These are phyloP conservation scores for Heliconius sara DNA, from an alignment of 2,888 invertebrate genomes.

Conservation along the genomic window DNA sequence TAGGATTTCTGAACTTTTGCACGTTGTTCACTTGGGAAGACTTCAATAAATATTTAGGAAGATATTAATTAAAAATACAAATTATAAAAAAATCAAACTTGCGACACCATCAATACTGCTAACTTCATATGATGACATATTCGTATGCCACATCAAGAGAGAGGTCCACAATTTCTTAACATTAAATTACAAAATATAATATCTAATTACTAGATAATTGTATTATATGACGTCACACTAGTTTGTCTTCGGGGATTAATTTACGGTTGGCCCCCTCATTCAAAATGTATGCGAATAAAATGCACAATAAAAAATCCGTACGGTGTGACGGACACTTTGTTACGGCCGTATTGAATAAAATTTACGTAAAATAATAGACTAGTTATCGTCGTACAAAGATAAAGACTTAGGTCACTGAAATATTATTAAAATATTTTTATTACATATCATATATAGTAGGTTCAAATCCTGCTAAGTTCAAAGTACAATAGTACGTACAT, in stretches of 20 bases:
- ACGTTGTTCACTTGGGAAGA: too few species aligned
- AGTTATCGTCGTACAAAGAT: slow-evolving; percentile 50
- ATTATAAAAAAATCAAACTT: too few species aligned
- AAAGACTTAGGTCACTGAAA: not conserved
- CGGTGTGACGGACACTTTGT: slow-evolving; percentile 29
- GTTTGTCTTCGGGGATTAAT: too few species aligned
- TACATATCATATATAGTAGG: not conserved
- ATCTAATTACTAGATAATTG: too few species aligned
- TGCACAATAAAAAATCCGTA: slow-evolving; percentile 33
- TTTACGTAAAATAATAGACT: slow-evolving; percentile 44
- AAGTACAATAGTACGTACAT: not conserved
- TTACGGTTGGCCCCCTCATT: not conserved
- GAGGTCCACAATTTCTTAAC: too few species aligned
- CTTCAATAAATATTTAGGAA: too few species aligned
- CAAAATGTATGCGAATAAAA: slow-evolving; percentile 20
- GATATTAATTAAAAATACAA: too few species aligned
- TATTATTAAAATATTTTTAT: not conserved
- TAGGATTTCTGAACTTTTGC: not conserved
- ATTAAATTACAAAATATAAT: not conserved
- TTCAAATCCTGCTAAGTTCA: not conserved
- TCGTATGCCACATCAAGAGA: not conserved
- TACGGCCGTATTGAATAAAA: slow-evolving; percentile 12
- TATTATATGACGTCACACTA: too few species aligned
- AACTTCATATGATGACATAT: not conserved
- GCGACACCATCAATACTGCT: too few species aligned